Evolutionary conservation across 2,888 invertebrate species (phyloP), one percentile per base, ranked within the genome.

Genomic region (Yponomeuta sedellus): DNA sequence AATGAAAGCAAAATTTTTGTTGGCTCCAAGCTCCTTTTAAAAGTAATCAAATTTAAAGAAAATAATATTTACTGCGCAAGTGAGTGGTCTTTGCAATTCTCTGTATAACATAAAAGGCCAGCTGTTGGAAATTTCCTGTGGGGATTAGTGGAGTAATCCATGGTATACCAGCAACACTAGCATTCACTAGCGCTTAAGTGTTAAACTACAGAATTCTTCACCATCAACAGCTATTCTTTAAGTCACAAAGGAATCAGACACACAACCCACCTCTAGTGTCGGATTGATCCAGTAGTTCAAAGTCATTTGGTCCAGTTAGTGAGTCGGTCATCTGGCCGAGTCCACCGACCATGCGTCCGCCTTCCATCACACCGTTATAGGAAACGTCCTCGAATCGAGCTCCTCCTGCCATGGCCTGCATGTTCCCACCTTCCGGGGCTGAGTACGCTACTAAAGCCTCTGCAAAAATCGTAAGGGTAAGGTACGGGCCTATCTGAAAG

Each of bases 251-350:
- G 12, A 16, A 16, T 5, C 16, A 52, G 8, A 4, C 12, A 52
- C 5, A 16, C 12, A 16, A 52, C 72, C 79, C 80, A 93, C 94
- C 93, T 79, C 91, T 89, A 64, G 92, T 92, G 71, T 93, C 93
- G 52, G 88, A 85, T 77, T 88, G 92, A 71, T 91, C 92, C 70
- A 87, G 93, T 75, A 91, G 88, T 78, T 92, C 94, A 81, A 94
- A 94, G 75, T 94, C 94, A 71, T 93, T 93, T 40, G 94, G 94
- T 16, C 95, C 95, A 66, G 92, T 87, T 61, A 94, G 85, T 0
- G 96, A 96, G 81, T 97, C 97, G 8, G 95, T 93, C 73, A 97
- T 92, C 82, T 97, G 97, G 19, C 97, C 97, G 10, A 97, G 91
- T 4, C 97, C 97, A 59, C 94, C 93, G 64, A 87, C 83, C 82